phyloP scores from a whole-genome alignment of 2,113 vertebrate species.

The Herpetotheres cachinnans region DNA sequence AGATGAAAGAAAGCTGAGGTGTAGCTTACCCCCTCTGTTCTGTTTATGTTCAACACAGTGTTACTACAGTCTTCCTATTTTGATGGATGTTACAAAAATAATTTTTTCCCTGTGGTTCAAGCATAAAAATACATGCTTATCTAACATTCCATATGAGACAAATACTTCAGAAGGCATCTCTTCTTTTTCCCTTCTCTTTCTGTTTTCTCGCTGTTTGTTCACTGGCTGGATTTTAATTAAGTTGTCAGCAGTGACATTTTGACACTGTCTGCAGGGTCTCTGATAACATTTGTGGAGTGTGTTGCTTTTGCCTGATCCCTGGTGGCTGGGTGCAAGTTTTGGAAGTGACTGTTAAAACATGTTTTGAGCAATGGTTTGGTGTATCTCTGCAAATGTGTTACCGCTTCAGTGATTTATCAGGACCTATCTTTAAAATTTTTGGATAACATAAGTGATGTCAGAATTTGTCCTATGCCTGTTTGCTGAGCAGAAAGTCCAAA shows the following conservation, averaged over 20 bases:
- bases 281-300: not conserved
- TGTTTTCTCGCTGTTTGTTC: not conserved
- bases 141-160: not conserved
- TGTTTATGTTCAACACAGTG: not conserved
- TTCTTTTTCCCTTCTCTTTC: not conserved
- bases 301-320: not conserved
- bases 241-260: not conserved
- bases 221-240: not conserved
- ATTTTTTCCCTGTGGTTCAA: not conserved
- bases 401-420: not conserved
- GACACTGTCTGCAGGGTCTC: not conserved
- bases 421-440: not conserved
- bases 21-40: not conserved
- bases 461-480: not conserved
- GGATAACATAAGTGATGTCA: not conserved
- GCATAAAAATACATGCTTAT: not conserved
- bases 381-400: not conserved
- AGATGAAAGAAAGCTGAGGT: not conserved
- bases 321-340: not conserved
- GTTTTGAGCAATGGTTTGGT: not conserved
- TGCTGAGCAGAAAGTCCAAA: not conserved
- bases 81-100: not conserved
- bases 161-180: not conserved
- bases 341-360: not conserved
- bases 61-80: not conserved